Conservation (phyloP, 2,797 vertebrate species). For the Varecia variegata region DNA sequence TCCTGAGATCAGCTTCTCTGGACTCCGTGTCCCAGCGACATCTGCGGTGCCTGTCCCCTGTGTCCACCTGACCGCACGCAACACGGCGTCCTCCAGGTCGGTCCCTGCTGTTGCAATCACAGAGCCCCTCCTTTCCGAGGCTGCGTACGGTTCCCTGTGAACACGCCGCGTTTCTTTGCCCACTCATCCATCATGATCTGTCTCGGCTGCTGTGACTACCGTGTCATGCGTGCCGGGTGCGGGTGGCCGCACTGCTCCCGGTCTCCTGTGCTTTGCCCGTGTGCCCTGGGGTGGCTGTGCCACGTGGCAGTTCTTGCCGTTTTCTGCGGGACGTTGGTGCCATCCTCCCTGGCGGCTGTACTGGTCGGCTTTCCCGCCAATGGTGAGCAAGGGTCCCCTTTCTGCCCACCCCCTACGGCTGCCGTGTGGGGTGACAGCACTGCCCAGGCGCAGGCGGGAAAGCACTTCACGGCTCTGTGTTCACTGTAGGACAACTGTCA, state of each 20-base stretch:
- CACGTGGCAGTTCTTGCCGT: neutral
- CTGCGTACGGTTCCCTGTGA: neutral
- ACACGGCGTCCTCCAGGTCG: neutral
- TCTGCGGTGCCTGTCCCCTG: neutral
- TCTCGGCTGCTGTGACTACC: neutral
- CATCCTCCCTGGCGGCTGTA: too few relatives aligned
- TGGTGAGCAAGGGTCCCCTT: rapidly evolving
- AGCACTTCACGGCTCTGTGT: rapidly evolving
- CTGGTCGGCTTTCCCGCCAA: neutral
- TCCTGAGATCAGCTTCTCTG: too few relatives aligned
- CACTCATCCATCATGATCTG: too few relatives aligned
- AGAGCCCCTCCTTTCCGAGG: neutral
- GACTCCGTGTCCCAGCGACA: too few relatives aligned
- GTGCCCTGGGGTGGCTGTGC: neutral
- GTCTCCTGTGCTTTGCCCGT: neutral
- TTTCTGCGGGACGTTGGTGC: too few relatives aligned
- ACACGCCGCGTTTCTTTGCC: neutral
- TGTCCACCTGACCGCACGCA: neutral
- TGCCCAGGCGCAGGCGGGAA: rapidly evolving
- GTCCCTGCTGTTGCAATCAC: neutral
- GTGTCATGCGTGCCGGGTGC: too few relatives aligned
- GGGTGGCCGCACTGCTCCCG: neutral
- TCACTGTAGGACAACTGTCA: rapidly evolving
- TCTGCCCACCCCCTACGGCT: too few relatives aligned
- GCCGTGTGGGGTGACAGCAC: rapidly evolving